Base-by-base conservation (phyloP, 1,140 invertebrate genomes). In the Drosophila sechellia region DNA sequence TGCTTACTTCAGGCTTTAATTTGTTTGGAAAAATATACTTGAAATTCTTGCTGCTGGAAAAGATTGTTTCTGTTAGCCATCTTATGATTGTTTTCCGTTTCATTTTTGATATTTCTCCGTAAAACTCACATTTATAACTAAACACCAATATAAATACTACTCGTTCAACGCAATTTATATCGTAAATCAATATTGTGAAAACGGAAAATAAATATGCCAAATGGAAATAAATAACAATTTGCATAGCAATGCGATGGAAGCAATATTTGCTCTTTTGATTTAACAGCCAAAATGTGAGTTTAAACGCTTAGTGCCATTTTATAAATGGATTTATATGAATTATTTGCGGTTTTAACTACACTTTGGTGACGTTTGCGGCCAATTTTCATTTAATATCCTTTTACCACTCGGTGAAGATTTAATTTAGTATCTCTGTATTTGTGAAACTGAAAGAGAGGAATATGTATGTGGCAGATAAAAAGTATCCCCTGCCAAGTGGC, bases 401-500 rank as follows among this genome's bases (percentile, higher is more conserved):
- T 31, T 17, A 6, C 8, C 54, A 11, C 3, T n/a, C 22, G 27
- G 12, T n/a, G n/a, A 17, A n/a, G 22, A 13, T 12, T 40, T 27
- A 15, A 15, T 12, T 37, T 12, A 20, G 13, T 39, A 6, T 46
- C 11, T 35, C 4, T 5, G 12, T 8, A 17, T 20, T 6, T 1
- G 6, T 15, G 27, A 10, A 43, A 15, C 46, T 34, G 37, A 45
- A n/a, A 55, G 65, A 35, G 5, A 25, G 43, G 10, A 55, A 37
- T 48, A 40, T 31, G 1, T 55, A 70, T 69, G 49, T 69, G 20
- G n/a, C 22, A 56, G 50, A 70, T 64, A 39, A 34, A 40, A 40
- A 42, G 65, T 40, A 57, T 71, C 52, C 70, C 27, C 50, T 54
- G 66, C 20, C 61, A 48, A 65, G 43, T 71, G 71, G 58, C 70